Base-by-base conservation (phyloP, 2,888 invertebrate genomes). In the Sesia bembeciformis region DNA sequence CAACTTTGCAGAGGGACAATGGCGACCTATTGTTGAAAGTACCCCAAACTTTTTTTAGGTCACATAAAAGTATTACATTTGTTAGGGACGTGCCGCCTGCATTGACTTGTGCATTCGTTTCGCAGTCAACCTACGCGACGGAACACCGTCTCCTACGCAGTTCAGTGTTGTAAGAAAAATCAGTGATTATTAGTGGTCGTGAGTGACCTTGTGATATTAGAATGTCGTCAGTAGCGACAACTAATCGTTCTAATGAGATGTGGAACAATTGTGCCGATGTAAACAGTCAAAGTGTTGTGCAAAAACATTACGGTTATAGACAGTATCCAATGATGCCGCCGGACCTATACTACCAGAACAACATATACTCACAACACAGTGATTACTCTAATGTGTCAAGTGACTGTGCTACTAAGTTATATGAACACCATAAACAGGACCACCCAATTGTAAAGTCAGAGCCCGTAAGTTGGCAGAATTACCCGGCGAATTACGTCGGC, bases 11-110 rank as follows among this genome's bases (percentile, higher is more conserved):
- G 74, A 86, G 86, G 86, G 84, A 88, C 88, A 88, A 84, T 85
- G 70, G 84, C 73, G 78, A 78, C 69, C 88, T 85, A 87, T 89
- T 89, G 88, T 89, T 88, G 76, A 74, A 80, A 79, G 84, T 88
- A 85, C 88, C 89, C 89, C 81, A 82, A 87, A 81, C 69, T 84
- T 88, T 88, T 88, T 89, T 89, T 88, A 84, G 86, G 88, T 86
- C 88, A 87, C 76, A 85, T 83, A 88, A 85, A 85, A 85, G 84
- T 85, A 86, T 84, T 87, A 86, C 84, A 82, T 80, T 87, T 83
- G 85, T 79, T 71, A 85, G 87, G 86, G 87, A 81, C 84, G 81
- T 76, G 79, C 78, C 76, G 85, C 70, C 70, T 76, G 76, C 76
- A 76, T 80, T 73, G 80, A 80, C 79, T 81, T 77, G 76, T 77